Conservation (phyloP, 2,797 vertebrate genomes). For the Pelodytes ibericus region DNA sequence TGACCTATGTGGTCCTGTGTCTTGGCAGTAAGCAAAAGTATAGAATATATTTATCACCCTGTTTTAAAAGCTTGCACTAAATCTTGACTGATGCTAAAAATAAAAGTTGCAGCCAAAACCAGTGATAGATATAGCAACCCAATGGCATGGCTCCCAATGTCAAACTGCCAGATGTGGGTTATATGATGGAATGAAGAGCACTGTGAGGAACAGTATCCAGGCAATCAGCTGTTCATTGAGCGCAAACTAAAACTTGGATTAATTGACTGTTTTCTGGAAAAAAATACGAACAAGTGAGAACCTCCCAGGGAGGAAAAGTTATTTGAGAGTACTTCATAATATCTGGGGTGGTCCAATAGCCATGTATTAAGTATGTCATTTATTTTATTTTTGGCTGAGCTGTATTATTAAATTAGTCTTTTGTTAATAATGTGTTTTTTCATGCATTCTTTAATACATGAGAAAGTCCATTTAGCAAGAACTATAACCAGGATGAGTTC, state of each 20-base stretch:
- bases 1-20: conserved; percentile 56
- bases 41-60: conserved; percentile 54
- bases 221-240: conserved; percentile 42
- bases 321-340: conserved; percentile 54
- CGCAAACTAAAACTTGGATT: conserved; percentile 35
- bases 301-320: conserved; percentile 28
- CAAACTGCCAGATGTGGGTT: conserved; percentile 62
- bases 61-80: conserved; percentile 53
- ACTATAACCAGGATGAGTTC: too few species aligned
- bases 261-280: conserved; percentile 55
- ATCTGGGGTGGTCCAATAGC: conserved; percentile 58
- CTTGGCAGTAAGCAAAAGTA: conserved; percentile 53
- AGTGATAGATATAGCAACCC: conserved; percentile 61
- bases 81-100: conserved; percentile 55
- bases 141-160: conserved; percentile 55
- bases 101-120: conserved; percentile 61
- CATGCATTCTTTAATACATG: neutral
- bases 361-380: neutral
- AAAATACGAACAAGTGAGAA: conserved; percentile 40
- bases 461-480: too few species aligned
- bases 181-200: conserved; percentile 50
- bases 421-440: neutral
- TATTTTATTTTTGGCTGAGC: neutral
- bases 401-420: neutral
- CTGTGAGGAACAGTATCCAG: conserved; percentile 50